Conservation (phyloP, 1,140 invertebrate genomes). For the Chelonus insularis region DNA sequence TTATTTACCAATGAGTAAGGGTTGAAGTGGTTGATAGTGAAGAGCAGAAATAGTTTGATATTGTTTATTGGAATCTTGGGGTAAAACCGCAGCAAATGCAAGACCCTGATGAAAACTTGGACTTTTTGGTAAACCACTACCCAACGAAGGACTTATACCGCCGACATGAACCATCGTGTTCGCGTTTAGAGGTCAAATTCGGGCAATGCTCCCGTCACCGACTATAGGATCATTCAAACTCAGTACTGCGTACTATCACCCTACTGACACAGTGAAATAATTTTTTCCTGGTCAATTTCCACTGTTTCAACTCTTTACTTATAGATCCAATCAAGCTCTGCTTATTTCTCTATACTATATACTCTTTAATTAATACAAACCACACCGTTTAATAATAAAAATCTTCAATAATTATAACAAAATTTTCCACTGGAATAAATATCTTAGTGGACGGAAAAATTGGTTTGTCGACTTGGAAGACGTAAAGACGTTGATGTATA, state of each 20-base stretch:
- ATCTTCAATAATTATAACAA: no score
- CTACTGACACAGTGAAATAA: not conserved
- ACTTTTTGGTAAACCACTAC: conserved; percentile 76
- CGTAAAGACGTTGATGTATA: no score
- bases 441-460: no score
- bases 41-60: conserved; percentile 43
- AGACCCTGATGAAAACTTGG: conserved; percentile 82
- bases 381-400: no score
- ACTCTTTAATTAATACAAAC: no score
- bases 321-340: no score
- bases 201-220: not conserved
- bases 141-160: conserved; percentile 61
- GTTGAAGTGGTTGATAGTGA: conserved; percentile 54
- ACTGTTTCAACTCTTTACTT: no score
- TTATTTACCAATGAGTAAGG: conserved; percentile 53
- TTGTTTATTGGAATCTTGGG: conserved; percentile 45
- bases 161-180: conserved; percentile 59
- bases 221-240: conserved; percentile 13
- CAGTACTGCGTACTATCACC: not conserved
- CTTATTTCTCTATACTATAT: no score
- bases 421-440: no score
- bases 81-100: conserved; percentile 68
- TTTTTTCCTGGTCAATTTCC: not conserved
- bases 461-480: no score
- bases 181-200: conserved; percentile 10